Evolutionary conservation across 2,113 vertebrate species (phyloP).

Genomic region (Lipotes vexillifer): DNA sequence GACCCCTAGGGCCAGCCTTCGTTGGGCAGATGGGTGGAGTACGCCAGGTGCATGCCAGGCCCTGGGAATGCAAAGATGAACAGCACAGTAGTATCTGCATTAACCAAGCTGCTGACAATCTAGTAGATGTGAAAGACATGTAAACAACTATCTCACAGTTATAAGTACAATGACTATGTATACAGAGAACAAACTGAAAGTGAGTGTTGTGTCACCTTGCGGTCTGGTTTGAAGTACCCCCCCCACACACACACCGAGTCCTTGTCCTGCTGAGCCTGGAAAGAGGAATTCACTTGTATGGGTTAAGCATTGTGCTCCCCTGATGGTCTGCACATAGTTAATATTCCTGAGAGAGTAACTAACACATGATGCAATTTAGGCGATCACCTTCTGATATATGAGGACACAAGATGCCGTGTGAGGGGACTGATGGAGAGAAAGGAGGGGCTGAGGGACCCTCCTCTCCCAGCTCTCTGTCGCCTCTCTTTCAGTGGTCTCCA

Average conservation of each 20-base stretch:
- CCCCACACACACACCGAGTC: not conserved
- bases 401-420: not conserved
- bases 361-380: not conserved
- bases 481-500: not conserved
- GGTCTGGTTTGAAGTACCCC: not conserved
- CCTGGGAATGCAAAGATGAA: not conserved
- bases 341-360: not conserved
- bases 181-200: not conserved
- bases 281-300: not conserved
- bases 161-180: fast-evolving
- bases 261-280: not conserved
- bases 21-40: too few relatives aligned
- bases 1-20: not conserved
- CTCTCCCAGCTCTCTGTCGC: not conserved
- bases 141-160: not conserved
- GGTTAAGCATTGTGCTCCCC: not conserved
- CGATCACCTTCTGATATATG: not conserved
- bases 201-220: not conserved
- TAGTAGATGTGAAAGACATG: not conserved
- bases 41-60: not conserved
- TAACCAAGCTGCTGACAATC: not conserved
- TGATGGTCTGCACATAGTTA: not conserved
- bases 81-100: not conserved
- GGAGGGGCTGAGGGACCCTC: not conserved
- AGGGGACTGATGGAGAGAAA: not conserved